Base-by-base conservation (phyloP, 1,140 invertebrate genomes). In the Sweltsa coloradensis region DNA sequence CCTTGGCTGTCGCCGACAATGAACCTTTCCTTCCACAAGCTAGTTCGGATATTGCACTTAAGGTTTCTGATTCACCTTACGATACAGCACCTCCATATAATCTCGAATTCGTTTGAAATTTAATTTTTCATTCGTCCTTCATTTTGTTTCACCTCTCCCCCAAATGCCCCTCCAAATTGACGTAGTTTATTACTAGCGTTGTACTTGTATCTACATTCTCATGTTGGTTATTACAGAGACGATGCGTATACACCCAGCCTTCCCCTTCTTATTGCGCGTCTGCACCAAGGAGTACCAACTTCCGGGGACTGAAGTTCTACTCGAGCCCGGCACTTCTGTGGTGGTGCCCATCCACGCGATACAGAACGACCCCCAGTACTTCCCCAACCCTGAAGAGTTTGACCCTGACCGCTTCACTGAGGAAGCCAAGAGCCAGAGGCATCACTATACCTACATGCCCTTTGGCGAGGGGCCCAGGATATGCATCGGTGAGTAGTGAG, bases 391-490 rank as follows among this genome's bases (percentile, higher is more conserved):
- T 3, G 65, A 74, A 9, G 58, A 57, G 27, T 82, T 78, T 55
- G 65, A 79, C 56, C 78, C 78, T 0, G 70, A 77, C 26, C 57
- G 76, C 40, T 81, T 80, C 54, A 53, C 63, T 31, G 65, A 72
- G 18, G 60, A 65, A 46, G 67, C 69, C 47, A 62, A 62, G 29
- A 47, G 51, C 2, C 53, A 65, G 41, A 59, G 68, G 34, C 44
- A 55, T 44, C 57, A 57, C 1, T 65, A 59, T 43, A 56, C 55
- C 3, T 75, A 65, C 51, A 51, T 75, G 24, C 70, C 75, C 5
- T 78, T 78, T 55, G 71, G 72, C 11, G 69, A 66, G 24, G 76
- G 77, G 21, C 67, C 69, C 5, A 62, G 76, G 51, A 74, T 71
- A 53, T 77, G 75, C 52, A 74, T 76, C 24, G 63, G 60, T 65